Evolutionary conservation across 2,113 vertebrate genomes (phyloP), one percentile per base, ranked within the genome.

Genomic region (Caloenas nicobarica): DNA sequence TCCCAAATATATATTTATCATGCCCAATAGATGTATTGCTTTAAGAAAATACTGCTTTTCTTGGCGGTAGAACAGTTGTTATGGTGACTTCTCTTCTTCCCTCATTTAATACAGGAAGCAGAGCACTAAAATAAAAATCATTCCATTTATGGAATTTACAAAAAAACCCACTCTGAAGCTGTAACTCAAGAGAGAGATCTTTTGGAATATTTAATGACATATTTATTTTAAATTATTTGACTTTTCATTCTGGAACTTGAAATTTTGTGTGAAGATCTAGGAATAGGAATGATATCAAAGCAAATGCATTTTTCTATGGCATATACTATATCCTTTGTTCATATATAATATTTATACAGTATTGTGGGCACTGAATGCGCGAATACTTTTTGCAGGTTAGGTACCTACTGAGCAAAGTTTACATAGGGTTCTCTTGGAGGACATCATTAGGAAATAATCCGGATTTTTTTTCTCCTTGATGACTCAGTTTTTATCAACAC

Each of bases 71-170:
- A 88, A 64, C 86, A 89, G 94, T 95, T 96, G 93, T 97, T 97
- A 97, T 93, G 95, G 94, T 81, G 96, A 96, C 77, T 91, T 64
- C 58, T 93, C 42, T 92, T 57, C 71, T 93, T 93, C 38, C 48
- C 69, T 68, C 56, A 38, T 92, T 88, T 95, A 86, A 86, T 73
- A 86, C 29, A 93, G 72, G 80, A 91, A 91, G 57, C 29, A 81
- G 51, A 88, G 69, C 23, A 88, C 56, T 64, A 86, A 94, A 97
- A 92, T 86, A 94, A 94, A 93, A 93, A 38, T 46, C 2, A 66
- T 51, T 88, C 56, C 6, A 15, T 81, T 90, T 96, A 88, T 70
- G 77, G 76, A 54, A 83, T 66, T 77, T 74, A 24, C 62, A 77
- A 93, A 64, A n/a, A 91, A 93, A 72, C 18, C 10, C 25, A 80